Evolutionary conservation across 2,113 vertebrate genomes (phyloP), one percentile per base, ranked within the genome.

Genomic region (Dipodomys stephensi): DNA sequence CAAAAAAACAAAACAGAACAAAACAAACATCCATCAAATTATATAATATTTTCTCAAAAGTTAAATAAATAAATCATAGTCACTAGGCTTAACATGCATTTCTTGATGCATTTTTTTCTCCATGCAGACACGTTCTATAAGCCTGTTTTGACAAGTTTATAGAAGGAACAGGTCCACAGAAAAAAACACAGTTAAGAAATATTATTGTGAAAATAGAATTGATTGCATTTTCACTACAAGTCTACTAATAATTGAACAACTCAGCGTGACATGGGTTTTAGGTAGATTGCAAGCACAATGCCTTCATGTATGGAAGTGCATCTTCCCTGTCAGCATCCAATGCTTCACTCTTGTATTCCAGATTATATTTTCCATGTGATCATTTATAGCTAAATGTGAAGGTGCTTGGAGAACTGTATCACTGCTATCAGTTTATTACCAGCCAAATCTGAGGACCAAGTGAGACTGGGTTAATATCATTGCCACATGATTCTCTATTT

Each of bases 251-350:
- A 7, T 9, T 91, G 30, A 82, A 60, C 30, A 30, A 93, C 27
- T 95, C 78, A 30, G 46, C 5, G 6, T 19, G 46, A 49, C 46
- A 60, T 46, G 2, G n/a, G 22, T 60, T 93, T 87, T 76, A 92
- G 32, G 30, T 3, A n/a, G 12, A 13, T 20, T 28, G 2, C 2
- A 28, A 39, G 60, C 0, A 49, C 3, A n/a, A 0, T 65, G 8
- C 7, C 4, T 85, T 11, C 60, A 64, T 65, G 12, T 57, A 60
- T 18, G 28, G 22, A 71, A 49, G n/a, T 68, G 78, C 65, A 16
- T 62, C 10, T 15, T 83, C 1, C 8, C 25, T n/a, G 44, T 92
- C 49, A 68, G 13, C 16, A 92, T 28, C 23, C 15, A 32, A 9
- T 68, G 22, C 4, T 12, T 53, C 49, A 79, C 53, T 81, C 28